Evolutionary conservation across 2,113 vertebrate species (phyloP).

Genomic region (Machaerirhynchus nigripectus): DNA sequence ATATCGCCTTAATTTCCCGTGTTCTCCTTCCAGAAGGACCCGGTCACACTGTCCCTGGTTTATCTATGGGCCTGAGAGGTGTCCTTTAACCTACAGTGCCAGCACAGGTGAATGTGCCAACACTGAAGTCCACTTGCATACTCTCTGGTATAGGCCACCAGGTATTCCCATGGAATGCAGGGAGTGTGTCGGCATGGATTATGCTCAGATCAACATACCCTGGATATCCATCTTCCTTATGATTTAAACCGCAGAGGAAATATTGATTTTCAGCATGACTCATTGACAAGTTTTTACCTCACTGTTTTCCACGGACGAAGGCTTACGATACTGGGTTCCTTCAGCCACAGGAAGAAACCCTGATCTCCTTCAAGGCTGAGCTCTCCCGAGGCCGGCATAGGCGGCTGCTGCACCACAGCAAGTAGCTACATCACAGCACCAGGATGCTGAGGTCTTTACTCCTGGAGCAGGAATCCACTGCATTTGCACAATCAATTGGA

Average conservation of each 20-base stretch:
- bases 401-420: not conserved
- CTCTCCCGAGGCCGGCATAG: accelerated
- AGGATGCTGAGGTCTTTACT: not conserved
- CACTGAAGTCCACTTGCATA: not conserved
- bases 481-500: not conserved
- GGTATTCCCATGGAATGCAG: accelerated
- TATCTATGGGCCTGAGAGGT: not conserved
- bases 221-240: not conserved
- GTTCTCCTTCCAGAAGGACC: not conserved
- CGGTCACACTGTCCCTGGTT: not conserved
- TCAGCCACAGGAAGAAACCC: not conserved
- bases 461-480: not conserved
- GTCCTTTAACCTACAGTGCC: not conserved
- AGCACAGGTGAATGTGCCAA: not conserved
- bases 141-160: not conserved
- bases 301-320: accelerated
- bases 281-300: not conserved
- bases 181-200: accelerated
- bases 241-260: not conserved
- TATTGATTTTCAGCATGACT: not conserved
- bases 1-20: not conserved
- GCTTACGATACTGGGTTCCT: not conserved
- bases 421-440: accelerated
- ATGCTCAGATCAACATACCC: not conserved
- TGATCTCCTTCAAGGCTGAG: not conserved